phyloP scores from a whole-genome alignment of 1,140 invertebrate genomes.

The Cotesia glomerata region DNA sequence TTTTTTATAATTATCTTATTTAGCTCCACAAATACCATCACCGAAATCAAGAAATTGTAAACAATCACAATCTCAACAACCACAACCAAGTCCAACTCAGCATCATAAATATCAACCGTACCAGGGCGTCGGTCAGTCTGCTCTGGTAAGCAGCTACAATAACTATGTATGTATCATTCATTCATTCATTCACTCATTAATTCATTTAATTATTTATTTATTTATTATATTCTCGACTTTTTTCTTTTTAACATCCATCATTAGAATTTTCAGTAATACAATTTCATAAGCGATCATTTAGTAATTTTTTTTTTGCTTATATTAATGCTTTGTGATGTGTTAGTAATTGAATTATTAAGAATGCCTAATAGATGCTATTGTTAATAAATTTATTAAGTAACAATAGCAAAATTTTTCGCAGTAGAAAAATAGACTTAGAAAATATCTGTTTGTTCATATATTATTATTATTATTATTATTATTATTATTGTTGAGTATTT shows the following conservation, averaged over 20 bases:
- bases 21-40: slow-evolving; percentile 63
- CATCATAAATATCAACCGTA: slow-evolving; percentile 67
- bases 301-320: too few relatives aligned
- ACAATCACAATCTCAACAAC: slow-evolving; percentile 59
- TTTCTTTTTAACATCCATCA: too few relatives aligned
- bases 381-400: background rate
- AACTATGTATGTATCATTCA: slow-evolving; percentile 59
- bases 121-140: slow-evolving; percentile 62
- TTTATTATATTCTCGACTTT: background rate
- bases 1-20: slow-evolving; percentile 1
- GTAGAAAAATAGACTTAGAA: background rate
- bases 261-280: slow-evolving; percentile 29
- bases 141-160: slow-evolving; percentile 63
- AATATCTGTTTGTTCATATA: background rate
- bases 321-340: too few relatives aligned
- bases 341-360: too few relatives aligned
- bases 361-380: too few relatives aligned
- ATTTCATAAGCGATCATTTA: background rate
- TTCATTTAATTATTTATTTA: slow-evolving; percentile 8
- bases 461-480: background rate
- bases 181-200: slow-evolving; percentile 39
- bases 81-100: slow-evolving; percentile 67
- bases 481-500: too few relatives aligned
- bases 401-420: background rate
- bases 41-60: slow-evolving; percentile 64